Base-by-base conservation (phyloP, 2,113 vertebrate genomes). In the Pagrus major region DNA sequence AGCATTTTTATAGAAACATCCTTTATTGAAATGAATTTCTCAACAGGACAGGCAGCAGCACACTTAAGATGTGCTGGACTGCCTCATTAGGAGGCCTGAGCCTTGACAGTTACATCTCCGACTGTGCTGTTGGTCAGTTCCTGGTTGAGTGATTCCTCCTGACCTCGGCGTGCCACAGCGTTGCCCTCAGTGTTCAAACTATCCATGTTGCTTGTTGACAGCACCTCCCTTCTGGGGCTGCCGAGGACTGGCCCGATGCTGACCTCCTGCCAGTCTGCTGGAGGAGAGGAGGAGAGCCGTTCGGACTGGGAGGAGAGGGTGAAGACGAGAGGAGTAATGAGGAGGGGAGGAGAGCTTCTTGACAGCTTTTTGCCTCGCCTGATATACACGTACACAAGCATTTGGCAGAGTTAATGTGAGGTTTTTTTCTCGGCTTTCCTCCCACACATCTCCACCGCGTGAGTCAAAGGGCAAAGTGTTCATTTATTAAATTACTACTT, bases 171-270 rank as follows among this genome's bases (percentile, higher is more conserved):
- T 54, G 77, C 81, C 87, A 47, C 88, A 67, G 76, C 54, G 33
- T 42, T 87, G 86, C 86, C 90, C 88, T 91, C 85, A 14, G 33
- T 83, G 83, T 83, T 88, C 85, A 80, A 84, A 86, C 86, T 86
- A 80, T 88, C 81, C 84, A 18, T 72, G 86, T 76, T 70, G 82
- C 88, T 90, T 89, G 89, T 91, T 92, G 91, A 94, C 92, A 91
- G 88, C 90, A 81, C 88, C 85, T 90, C 86, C 83, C 88, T 60
- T 83, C 71, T 79, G 87, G 88, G 89, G 70, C 71, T 78, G 72
- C 79, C 33, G 5, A 37, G 76, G 76, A 74, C 69, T 71, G 84
- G 87, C 87, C 88, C 16, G 72, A 42, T 51, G 85, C 86, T 91
- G 91, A 93, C 91, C 92, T 86, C 87, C 85, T 87, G 89, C 86